Evolutionary conservation across 2,797 vertebrate genomes (phyloP), one percentile per base, ranked within the genome.

Genomic region (Chanos chanos): DNA sequence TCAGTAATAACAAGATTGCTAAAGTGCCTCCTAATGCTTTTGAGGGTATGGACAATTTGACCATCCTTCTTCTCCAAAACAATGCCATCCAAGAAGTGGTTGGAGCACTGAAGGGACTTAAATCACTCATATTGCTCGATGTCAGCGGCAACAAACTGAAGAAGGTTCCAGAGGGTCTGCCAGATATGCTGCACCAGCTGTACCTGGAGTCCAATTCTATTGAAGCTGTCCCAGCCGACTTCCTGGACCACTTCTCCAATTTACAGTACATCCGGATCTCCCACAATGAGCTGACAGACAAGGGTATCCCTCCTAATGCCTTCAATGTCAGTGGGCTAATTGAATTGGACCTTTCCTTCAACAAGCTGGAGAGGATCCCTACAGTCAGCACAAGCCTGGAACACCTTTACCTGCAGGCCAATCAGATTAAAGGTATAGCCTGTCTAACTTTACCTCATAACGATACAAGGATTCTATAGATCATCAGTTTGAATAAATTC

Each of bases 371-470:
- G 89, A 91, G 92, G 72, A 98, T 99, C 66, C 96, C 96, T 1
- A 76, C 81, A 0, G 93, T 99, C 78, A 96, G 76, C 82, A 87
- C 89, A 79, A 91, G 88, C 18, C 89, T 99, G 1, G 88, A 97
- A 80, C 92, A 99, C 77, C 92, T 99, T 54, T 99, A 99, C 70
- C 89, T 99, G 57, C 95, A 99, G 68, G 94, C 94, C 36, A 99
- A 98, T 75, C 89, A 90, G 62, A 99, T 99, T 74, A 92, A 96
- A 19, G 96, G 96, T 98, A 66, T n/a, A 51, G 36, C 22, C 10
- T n/a, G 10, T 18, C 9, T 16, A n/a, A n/a, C n/a, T n/a, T n/a
- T n/a, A n/a, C n/a, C n/a, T n/a, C n/a, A n/a, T n/a, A n/a, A n/a
- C n/a, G n/a, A n/a, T n/a, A n/a, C n/a, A n/a, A n/a, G n/a, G n/a